Conservation (phyloP, 2,888 invertebrate genomes). For the Eupithecia abbreviata region DNA sequence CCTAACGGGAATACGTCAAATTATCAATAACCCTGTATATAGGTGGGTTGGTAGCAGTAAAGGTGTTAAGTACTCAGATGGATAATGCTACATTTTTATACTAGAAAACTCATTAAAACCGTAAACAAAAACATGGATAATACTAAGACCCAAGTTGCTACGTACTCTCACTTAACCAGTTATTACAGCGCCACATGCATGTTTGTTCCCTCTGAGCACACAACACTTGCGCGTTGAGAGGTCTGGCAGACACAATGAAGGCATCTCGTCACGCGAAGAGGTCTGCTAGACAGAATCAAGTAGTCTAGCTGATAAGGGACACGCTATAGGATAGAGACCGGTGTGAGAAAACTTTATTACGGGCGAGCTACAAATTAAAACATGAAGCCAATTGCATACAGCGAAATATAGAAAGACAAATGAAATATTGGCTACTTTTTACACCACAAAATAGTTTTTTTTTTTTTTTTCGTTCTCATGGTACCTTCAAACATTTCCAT, state of each 20-base stretch:
- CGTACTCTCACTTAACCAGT: neutral
- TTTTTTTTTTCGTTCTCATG: no score
- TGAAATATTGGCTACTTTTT: no score
- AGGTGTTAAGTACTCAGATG: no score
- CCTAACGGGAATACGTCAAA: no score
- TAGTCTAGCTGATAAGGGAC: constrained; percentile 1
- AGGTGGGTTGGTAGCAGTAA: no score
- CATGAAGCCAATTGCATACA: neutral
- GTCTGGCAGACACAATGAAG: constrained; percentile 1
- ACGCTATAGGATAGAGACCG: neutral
- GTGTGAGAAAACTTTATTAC: neutral
- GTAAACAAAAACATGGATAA: neutral
- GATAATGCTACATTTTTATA: no score
- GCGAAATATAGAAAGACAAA: neutral
- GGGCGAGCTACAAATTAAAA: neutral
- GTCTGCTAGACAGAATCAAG: neutral
- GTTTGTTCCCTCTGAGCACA: neutral
- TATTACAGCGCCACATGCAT: neutral
- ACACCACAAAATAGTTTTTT: no score
- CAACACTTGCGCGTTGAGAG: neutral
- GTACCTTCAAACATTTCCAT: no score
- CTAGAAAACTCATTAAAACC: no score
- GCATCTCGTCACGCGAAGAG: constrained; percentile 5
- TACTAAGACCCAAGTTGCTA: neutral
- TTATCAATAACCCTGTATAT: no score